These are phyloP conservation scores for Argyrosomus japonicus DNA, from an alignment of 2,113 vertebrate genomes.

Conservation along the genomic window DNA sequence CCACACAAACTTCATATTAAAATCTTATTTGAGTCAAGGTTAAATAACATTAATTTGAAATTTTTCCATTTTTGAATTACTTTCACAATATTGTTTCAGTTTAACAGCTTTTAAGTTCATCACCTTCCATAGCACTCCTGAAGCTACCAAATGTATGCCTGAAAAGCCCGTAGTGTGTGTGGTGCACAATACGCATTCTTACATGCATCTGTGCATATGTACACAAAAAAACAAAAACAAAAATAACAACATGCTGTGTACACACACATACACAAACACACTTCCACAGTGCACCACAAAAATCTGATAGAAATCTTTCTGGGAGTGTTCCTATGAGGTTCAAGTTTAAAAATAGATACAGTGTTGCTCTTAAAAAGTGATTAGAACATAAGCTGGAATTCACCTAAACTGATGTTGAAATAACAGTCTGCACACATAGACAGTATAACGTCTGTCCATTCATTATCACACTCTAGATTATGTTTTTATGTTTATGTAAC, in stretches of 20 bases:
- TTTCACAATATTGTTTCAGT: neutral
- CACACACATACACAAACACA: neutral
- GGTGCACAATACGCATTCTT: neutral
- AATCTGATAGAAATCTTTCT: conserved; percentile 46
- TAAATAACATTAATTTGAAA: neutral
- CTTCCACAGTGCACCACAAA: conserved; percentile 27
- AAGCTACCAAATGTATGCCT: neutral
- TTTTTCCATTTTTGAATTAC: too few relatives aligned
- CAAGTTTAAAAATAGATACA: conserved; percentile 44
- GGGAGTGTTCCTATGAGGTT: conserved; percentile 19
- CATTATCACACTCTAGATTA: neutral
- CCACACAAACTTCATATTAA: neutral
- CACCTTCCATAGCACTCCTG: neutral
- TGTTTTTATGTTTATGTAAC: neutral
- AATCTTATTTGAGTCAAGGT: neutral
- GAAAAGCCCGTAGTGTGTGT: neutral
- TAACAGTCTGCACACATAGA: neutral
- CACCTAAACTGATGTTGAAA: conserved; percentile 12
- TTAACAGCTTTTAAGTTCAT: neutral
- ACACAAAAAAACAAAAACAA: neutral
- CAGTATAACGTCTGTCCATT: neutral
- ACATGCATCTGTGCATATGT: neutral
- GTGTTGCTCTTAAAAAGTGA: neutral
- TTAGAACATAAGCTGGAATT: conserved; percentile 15
- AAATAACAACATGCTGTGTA: neutral